A percentile compares a stretch with the other conserved stretches of the same genome.
Conservation (phyloP, 2,797 vertebrate genomes). For the Myotis planiceps region DNA sequence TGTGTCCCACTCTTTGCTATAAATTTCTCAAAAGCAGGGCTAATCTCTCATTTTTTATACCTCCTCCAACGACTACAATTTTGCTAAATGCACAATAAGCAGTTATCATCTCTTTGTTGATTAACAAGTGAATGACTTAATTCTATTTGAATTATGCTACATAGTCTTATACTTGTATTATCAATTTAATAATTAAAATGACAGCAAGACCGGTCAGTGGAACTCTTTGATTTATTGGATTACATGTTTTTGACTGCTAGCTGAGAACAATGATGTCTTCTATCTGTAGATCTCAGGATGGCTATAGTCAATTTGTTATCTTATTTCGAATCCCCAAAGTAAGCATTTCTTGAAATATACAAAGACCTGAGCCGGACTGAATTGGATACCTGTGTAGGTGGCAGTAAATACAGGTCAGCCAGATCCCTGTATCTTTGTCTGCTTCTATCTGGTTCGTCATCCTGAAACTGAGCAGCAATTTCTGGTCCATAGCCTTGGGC, state of each 20-base stretch:
- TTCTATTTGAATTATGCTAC: conserved; percentile 29
- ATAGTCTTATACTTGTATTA: conserved; percentile 44
- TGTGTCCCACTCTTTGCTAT: background rate
- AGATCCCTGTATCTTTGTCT: background rate
- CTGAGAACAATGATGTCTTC: background rate
- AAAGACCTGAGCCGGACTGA: conserved; percentile 3
- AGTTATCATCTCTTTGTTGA: background rate
- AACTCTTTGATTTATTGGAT: conserved; percentile 56
- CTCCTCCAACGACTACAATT: background rate
- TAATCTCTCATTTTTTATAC: background rate
- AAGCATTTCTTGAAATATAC: conserved; percentile 52
- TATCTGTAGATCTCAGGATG: background rate
- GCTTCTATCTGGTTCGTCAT: background rate
- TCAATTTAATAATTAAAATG: conserved; percentile 83
- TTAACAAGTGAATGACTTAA: background rate
- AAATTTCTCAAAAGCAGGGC: background rate
- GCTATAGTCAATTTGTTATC: background rate
- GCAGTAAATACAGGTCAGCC: background rate
- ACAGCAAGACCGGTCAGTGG: conserved; percentile 73
- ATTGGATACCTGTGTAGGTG: background rate
- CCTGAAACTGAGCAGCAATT: conserved; percentile 30
- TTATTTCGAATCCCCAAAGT: conserved; percentile 43
- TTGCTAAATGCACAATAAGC: background rate
- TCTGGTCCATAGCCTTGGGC: conserved; percentile 36
- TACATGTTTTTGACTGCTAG: background rate